Conservation (phyloP, 2,888 invertebrate genomes). For the Acleris holmiana region DNA sequence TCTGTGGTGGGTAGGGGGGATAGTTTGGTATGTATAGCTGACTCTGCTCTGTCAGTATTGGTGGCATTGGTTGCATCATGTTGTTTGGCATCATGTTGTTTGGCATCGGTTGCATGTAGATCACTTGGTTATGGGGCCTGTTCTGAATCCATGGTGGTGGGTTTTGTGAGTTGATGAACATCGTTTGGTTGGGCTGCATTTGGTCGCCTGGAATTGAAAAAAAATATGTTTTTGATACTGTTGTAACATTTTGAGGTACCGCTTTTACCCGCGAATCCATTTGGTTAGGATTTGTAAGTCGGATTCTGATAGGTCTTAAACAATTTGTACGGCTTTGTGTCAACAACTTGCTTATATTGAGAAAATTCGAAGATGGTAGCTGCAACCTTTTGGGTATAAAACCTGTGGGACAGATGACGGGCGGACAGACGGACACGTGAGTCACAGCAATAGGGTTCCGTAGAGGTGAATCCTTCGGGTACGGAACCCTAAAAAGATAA, state of each 20-base stretch:
- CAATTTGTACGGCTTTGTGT: too few relatives aligned
- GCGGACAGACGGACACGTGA: too few relatives aligned
- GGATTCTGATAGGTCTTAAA: too few relatives aligned
- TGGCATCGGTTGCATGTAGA: constrained; percentile 71
- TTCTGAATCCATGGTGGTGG: constrained; percentile 77
- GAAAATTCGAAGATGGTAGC: too few relatives aligned
- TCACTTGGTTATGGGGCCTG: constrained; percentile 64
- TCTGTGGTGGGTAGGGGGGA: constrained; percentile 53
- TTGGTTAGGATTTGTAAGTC: too few relatives aligned
- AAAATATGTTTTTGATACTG: background rate
- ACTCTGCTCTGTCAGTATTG: constrained; percentile 60
- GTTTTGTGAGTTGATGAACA: constrained; percentile 71
- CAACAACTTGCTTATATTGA: too few relatives aligned
- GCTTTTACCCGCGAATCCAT: too few relatives aligned
- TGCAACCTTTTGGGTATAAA: too few relatives aligned
- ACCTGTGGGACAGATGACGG: too few relatives aligned
- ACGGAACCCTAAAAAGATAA: too few relatives aligned
- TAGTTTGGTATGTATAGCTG: constrained; percentile 66
- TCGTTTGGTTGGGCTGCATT: constrained; percentile 66
- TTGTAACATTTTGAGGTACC: constrained; percentile 39
- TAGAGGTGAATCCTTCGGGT: too few relatives aligned
- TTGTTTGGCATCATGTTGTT: constrained; percentile 66
- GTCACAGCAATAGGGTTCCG: too few relatives aligned
- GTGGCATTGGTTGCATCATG: constrained; percentile 61
- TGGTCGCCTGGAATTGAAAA: constrained; percentile 63